Evolutionary conservation across 1,140 invertebrate genomes (phyloP).

Genomic region (Cydia fagiglandana): DNA sequence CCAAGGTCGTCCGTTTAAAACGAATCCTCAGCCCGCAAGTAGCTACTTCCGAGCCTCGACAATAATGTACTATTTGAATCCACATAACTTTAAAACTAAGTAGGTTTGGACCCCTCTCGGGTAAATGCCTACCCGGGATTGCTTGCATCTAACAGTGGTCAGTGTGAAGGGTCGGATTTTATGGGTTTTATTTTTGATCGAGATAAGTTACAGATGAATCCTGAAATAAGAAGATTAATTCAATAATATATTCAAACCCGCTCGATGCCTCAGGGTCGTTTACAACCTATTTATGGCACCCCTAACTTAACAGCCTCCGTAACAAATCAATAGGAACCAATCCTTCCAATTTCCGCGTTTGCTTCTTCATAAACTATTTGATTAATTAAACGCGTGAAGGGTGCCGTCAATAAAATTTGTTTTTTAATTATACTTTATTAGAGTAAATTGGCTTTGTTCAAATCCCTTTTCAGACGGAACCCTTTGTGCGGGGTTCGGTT

Average conservation of each 20-base stretch:
- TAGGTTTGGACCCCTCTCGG: too few species aligned
- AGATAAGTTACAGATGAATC: too few species aligned
- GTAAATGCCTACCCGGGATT: too few species aligned
- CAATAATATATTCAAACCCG: background rate
- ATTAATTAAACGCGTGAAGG: slow-evolving; percentile 72
- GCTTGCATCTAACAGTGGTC: background rate
- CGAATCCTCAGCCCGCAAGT: too few species aligned
- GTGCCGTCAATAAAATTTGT: slow-evolving; percentile 71
- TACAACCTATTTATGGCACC: slow-evolving; percentile 57
- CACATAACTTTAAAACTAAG: too few species aligned
- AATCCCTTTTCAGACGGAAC: slow-evolving; percentile 51
- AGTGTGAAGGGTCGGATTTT: background rate
- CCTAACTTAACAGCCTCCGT: slow-evolving; percentile 53
- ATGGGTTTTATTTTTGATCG: too few species aligned
- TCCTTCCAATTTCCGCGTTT: slow-evolving; percentile 53
- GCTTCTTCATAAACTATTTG: slow-evolving; percentile 60
- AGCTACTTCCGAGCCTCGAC: too few species aligned
- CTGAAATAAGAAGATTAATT: too few species aligned
- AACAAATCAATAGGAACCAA: slow-evolving; percentile 62
- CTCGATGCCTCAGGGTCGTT: slow-evolving; percentile 37
- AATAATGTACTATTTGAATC: too few species aligned
- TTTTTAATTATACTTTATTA: slow-evolving; percentile 76
- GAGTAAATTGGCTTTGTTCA: slow-evolving; percentile 73
- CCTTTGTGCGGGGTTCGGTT: slow-evolving; percentile 66
- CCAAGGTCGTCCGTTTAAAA: too few species aligned